Evolutionary conservation across 2,113 vertebrate species (phyloP).

Genomic region (Cyprinodon tularosa): DNA sequence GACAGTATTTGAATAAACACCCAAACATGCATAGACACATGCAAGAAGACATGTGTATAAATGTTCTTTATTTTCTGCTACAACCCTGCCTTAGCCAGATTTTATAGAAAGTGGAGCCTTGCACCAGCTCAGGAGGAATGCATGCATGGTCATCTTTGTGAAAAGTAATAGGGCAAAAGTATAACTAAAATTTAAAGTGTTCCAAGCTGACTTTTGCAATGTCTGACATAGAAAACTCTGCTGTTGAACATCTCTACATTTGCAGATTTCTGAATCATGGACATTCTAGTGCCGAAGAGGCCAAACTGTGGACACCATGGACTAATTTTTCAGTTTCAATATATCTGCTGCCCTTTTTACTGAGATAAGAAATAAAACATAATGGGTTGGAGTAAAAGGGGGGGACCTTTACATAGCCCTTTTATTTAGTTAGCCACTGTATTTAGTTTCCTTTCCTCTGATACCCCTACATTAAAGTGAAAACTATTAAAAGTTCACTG

Average conservation of each 20-base stretch:
- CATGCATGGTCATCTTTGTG: not conserved
- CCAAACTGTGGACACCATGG: slow-evolving; percentile 68
- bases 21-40: slow-evolving; percentile 23
- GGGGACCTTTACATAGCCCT: slow-evolving; percentile 27
- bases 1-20: slow-evolving; percentile 45
- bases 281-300: slow-evolving; percentile 64
- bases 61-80: not conserved
- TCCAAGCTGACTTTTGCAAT: slow-evolving; percentile 17
- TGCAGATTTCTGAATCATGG: slow-evolving; percentile 56
- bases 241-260: slow-evolving; percentile 46
- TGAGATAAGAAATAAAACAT: slow-evolving; percentile 25
- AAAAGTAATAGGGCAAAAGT: not conserved
- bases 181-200: not conserved
- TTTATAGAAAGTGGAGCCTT: not conserved
- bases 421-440: no score
- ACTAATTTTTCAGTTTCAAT: slow-evolving; percentile 78
- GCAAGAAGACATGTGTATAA: slow-evolving; percentile 6
- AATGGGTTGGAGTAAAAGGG: slow-evolving; percentile 23
- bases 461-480: no score
- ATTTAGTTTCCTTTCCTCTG: no score
- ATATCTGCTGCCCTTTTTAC: slow-evolving; percentile 65
- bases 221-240: slow-evolving; percentile 35
- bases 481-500: slow-evolving; percentile 51
- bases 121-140: not conserved
- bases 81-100: not conserved